Base-by-base conservation (phyloP, 2,797 vertebrate species). In the Gastrophryne carolinensis region DNA sequence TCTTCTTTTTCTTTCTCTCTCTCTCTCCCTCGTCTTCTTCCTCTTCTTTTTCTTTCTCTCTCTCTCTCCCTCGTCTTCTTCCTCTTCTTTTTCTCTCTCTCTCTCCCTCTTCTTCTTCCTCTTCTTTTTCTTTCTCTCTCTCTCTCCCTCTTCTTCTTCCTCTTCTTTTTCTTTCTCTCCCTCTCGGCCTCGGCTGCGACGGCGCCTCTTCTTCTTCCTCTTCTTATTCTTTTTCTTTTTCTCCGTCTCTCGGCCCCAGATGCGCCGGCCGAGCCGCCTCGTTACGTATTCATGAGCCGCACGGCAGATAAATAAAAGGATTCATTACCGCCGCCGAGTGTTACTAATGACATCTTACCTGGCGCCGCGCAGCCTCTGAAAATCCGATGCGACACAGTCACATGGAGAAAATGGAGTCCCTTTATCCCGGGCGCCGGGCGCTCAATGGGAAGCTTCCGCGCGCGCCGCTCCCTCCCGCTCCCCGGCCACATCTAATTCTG, bases 331-430 rank as follows among this genome's bases (percentile, higher is more conserved):
- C 84, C 87, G n/a, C 96, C 94, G 96, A 97, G 91, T 97, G 96
- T 98, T 97, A 98, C 96, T 98, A 97, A 98, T 98, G 95, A 96
- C 91, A 92, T 92, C 93, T n/a, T 97, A 98, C 97, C 97, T 98
- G 95, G 94, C 89, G 94, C 94, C 90, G 89, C 87, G 93, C 94
- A 95, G n/a, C 94, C 96, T 98, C 95, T 93, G 93, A 94, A 98
- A 97, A 98, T 97, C 92, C 90, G 96, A 98, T 98, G 96, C 89
- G 95, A 96, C 94, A 95, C 95, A 95, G 90, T 92, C 87, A 83
- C 83, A 92, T 92, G n/a, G n/a, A 91, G 94, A 94, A 95, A 95
- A 95, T 93, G 89, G 89, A 92, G 93, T 94, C 91, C 57, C 80
- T 85, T 84, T 81, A 84, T 85, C 79, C 79, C 5, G 83, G 85